Base-by-base conservation (phyloP, 2,113 vertebrate genomes). In the Lota lota region DNA sequence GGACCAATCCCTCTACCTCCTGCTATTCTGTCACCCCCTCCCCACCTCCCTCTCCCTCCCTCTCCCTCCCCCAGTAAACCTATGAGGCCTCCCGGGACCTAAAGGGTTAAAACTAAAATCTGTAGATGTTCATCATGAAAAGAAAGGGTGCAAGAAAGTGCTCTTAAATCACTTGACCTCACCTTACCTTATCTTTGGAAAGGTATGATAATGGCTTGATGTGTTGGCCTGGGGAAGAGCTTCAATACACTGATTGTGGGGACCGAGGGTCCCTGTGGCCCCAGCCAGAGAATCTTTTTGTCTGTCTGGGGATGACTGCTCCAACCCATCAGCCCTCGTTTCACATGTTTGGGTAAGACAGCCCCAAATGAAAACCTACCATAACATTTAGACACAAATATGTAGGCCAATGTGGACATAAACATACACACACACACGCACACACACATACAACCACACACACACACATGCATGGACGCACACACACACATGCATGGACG, bases 331-430 rank as follows among this genome's bases (percentile, higher is more conserved):
- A 33, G 63, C 51, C 40, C 40, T 67, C 28, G 80, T 73, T 74
- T 82, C 28, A 68, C 47, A 66, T 67, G 16, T 19, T 56, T 53
- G 61, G 62, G 4, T 16, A 36, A 67, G 64, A 63, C 58, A 22
- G 59, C 14, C 57, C 62, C 24, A 72, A 64, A 66, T 62, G 68
- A 74, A 78, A 75, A 19, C 57, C 57, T 62, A 28, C 10, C 40
- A 47, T 47, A 12, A 11, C 40, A 47, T 11, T 47, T 8, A 47
- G 40, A 47, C 40, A 14, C 40, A 47, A 47, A 47, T 47, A 47
- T 47, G 40, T 47, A 47, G 40, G 40, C 40, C 40, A 47, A 47
- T 47, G 40, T 47, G 40, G 10, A 47, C 2, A 2, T 14, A 47
- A 10, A 47, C 40, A 47, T 14, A 12, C 40, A 47, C 40, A 33